These are phyloP conservation scores for Coccyzus lansbergi DNA, from an alignment of 2,797 vertebrate species.

Conservation along the genomic window DNA sequence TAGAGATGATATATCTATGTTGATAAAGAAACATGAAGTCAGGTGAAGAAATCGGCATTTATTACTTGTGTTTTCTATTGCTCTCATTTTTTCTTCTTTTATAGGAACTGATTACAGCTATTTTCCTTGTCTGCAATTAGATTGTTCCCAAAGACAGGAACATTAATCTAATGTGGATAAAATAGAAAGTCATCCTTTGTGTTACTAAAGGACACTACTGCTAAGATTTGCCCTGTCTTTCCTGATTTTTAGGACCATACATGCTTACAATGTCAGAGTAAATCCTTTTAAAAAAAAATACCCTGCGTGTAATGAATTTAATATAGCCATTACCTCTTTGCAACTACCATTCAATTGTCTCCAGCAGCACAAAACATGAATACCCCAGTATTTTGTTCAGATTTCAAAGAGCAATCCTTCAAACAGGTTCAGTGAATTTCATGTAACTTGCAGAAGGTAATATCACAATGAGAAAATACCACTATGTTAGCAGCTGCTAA, in stretches of 20 bases:
- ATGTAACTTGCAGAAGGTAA: not conserved
- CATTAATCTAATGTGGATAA: conserved; percentile 3
- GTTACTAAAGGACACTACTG: not conserved
- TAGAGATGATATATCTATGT: not conserved
- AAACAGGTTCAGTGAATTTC: not conserved
- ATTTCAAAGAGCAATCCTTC: not conserved
- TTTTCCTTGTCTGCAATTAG: conserved; percentile 14
- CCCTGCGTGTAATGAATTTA: not conserved
- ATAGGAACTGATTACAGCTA: not conserved
- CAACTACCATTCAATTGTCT: not conserved
- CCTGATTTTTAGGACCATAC: not conserved
- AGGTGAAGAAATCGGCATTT: not conserved
- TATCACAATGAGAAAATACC: not conserved
- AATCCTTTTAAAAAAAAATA: not conserved
- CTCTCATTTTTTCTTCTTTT: not conserved
- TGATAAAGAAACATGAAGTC: not conserved
- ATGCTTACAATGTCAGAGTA: not conserved
- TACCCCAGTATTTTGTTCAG: not conserved
- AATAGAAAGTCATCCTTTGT: not conserved
- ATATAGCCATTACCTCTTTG: not conserved
- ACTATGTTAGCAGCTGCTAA: not conserved
- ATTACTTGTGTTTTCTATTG: not conserved
- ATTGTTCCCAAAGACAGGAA: not conserved
- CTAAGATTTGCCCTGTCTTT: not conserved
- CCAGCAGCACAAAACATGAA: not conserved